These are phyloP conservation scores for Pangasius mekongensis DNA, from an alignment of 2,797 vertebrate genomes.

Conservation along the genomic window DNA sequence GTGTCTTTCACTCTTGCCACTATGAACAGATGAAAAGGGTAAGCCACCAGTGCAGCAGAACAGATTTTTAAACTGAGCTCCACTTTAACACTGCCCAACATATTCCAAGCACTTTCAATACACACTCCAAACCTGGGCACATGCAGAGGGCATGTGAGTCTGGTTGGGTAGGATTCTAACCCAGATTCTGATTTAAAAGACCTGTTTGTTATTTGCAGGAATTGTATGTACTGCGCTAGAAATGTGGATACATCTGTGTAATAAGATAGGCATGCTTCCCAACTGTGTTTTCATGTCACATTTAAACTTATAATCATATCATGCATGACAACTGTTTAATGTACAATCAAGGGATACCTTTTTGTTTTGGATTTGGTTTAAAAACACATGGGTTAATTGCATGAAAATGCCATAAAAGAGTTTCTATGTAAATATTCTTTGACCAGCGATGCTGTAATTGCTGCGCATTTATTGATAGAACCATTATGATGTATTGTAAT, in stretches of 20 bases:
- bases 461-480: background rate
- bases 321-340: background rate
- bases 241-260: background rate
- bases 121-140: background rate
- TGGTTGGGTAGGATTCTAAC: too few species aligned
- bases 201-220: too few species aligned
- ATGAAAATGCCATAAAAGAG: background rate
- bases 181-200: background rate
- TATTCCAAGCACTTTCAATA: background rate
- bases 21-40: background rate
- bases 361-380: background rate
- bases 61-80: background rate
- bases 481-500: background rate
- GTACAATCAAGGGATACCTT: background rate
- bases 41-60: slow-evolving; percentile 10
- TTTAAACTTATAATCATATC: background rate
- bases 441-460: background rate
- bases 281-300: background rate
- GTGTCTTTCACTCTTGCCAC: slow-evolving; percentile 11
- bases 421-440: background rate
- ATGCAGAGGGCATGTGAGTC: background rate
- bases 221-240: background rate
- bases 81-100: background rate
- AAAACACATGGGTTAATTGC: background rate
- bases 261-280: background rate